Base-by-base conservation (phyloP, 2,797 vertebrate genomes). In the Tokudaia tokunoshimensis region DNA sequence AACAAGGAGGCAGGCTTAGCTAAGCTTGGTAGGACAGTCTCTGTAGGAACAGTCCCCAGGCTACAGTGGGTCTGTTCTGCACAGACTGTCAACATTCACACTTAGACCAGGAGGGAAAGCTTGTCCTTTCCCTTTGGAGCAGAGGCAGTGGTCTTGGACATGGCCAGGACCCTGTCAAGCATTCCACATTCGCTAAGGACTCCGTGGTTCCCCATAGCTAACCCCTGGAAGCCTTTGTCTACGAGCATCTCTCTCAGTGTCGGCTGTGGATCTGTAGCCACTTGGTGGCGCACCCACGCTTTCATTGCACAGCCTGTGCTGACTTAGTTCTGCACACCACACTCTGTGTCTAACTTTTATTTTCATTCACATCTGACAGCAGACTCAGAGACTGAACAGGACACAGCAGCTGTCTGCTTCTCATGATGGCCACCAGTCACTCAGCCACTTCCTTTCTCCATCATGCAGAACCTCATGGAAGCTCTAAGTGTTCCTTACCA, bases 261-360 rank as follows among this genome's bases (percentile, higher is more conserved):
- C 63, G 44, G 34, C 65, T 14, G 8, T 29, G 57, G 50, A 17
- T 59, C 52, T 20, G 44, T 50, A 37, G 5, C 55, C 52, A 10
- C 67, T 74, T 75, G 1, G 2, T 31, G 72, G 13, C 37, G 6
- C 34, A 0, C 11, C 6, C 10, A 55, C 50, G 10, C 65, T 34
- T 12, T 37, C n/a, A 41, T 10, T 41, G 1, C 15, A 3, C 2
- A 6, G 24, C 20, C 37, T 82, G 34, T 65, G 59, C 88, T 19
- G 1, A 34, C 61, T 6, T 67, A 5, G 34, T 19, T 50, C 57
- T 65, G 19, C 0, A 0, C 61, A 22, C 47, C 1, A 13, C 57
- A 14, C 29, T 13, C 20, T 13, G 17, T 29, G 65, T 75, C 31
- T 14, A 1, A 61, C 41, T 29, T 92, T 79, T 44, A 22, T 63